These are phyloP conservation scores for Tetrao urogallus DNA, from an alignment of 2,113 vertebrate species.

Conservation along the genomic window DNA sequence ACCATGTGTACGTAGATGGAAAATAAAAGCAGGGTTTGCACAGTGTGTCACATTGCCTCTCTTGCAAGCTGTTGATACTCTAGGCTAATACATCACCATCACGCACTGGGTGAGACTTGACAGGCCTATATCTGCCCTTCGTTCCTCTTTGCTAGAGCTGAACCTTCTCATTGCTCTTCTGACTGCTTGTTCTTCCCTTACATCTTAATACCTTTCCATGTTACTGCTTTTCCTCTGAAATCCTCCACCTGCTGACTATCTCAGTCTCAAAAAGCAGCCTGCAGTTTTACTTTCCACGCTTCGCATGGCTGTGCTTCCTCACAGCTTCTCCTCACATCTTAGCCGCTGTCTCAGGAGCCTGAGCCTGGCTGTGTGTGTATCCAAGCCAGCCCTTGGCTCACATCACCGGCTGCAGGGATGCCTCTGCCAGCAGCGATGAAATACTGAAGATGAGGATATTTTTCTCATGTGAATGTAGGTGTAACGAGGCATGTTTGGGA, in stretches of 20 bases:
- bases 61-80: neutral
- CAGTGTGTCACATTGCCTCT: neutral
- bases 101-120: neutral
- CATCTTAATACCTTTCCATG: neutral
- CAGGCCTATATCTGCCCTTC: neutral
- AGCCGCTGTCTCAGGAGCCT: neutral
- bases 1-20: neutral
- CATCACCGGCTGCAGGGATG: rapidly evolving
- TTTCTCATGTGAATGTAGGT: neutral
- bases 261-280: neutral
- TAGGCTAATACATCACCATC: neutral
- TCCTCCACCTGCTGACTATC: neutral
- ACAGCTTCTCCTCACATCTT: neutral
- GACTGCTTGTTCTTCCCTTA: neutral
- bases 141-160: neutral
- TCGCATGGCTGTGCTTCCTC: neutral
- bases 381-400: neutral
- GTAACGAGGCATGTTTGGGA: neutral
- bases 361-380: neutral
- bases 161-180: neutral
- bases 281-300: neutral
- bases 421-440: neutral
- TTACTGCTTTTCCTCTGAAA: neutral
- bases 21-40: neutral
- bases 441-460: neutral